A percentile compares a stretch with the other conserved stretches of the same genome.
Evolutionary conservation across 1,140 invertebrate genomes (phyloP).

Genomic region (Sminthurides bifidus): DNA sequence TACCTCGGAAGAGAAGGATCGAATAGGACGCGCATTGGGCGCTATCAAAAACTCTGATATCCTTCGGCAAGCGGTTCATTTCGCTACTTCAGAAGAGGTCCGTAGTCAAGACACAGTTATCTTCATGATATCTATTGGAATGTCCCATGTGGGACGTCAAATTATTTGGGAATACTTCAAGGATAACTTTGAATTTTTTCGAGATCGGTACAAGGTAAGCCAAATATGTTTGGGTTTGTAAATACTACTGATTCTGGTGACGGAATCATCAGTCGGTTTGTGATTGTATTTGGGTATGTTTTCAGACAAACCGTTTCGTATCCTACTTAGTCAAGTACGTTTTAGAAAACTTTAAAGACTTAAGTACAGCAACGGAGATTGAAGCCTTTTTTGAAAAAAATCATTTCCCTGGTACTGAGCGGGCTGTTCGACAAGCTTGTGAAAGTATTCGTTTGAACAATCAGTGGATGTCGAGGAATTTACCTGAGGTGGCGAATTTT

Average conservation of each 20-base stretch:
- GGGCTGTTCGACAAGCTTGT: constrained; percentile 40
- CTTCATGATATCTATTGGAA: neutral
- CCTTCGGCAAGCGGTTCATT: neutral
- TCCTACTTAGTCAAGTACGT: constrained; percentile 37
- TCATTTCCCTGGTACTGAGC: constrained; percentile 40
- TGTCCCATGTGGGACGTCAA: constrained; percentile 61
- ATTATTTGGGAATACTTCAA: constrained; percentile 83
- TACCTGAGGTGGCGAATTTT: no score
- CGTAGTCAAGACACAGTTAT: constrained; percentile 1
- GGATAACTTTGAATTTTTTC: constrained; percentile 60
- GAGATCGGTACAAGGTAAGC: constrained; percentile 58
- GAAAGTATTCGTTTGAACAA: constrained; percentile 45
- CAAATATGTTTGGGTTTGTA: neutral
- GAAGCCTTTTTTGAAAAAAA: constrained; percentile 43
- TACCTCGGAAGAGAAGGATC: constrained; percentile 82
- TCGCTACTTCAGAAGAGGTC: constrained; percentile 1
- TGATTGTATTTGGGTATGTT: neutral
- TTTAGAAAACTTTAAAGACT: constrained; percentile 41
- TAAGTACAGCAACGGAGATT: constrained; percentile 43
- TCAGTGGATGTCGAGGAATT: no score
- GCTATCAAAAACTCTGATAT: constrained; percentile 34
- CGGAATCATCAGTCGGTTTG: neutral
- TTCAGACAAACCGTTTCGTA: neutral
- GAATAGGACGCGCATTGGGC: constrained; percentile 69
- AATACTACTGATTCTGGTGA: neutral